Base-by-base conservation (phyloP, 1,140 invertebrate species). In the Odontomachus brunneus region DNA sequence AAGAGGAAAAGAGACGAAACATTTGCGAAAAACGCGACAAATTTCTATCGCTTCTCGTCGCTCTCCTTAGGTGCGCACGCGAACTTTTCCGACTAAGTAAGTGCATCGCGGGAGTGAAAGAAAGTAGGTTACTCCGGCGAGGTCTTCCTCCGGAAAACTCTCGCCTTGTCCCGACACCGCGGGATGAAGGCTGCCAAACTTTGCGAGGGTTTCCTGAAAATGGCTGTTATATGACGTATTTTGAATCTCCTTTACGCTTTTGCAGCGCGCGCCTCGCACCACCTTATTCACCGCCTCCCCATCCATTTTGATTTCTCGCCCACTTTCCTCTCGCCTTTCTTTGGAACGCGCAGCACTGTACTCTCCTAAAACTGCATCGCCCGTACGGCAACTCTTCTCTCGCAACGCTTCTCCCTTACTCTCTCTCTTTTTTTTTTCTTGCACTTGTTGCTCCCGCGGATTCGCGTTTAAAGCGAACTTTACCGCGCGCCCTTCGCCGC, bases 201-300 rank as follows among this genome's bases (percentile, higher is more conserved):
- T 83, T 53, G 26, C 48, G 26, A 22, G n/a, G 29, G 63, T 84
- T 57, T 65, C 48, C 38, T 38, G 51, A 71, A 83, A 85, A 71
- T 72, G 76, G 67, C 84, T 75, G 83, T 88, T 89, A 84, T 74
- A 87, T 88, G 83, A 88, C 55, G 78, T 83, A 86, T 88, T 89
- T 88, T 73, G 85, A 84, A 89, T 87, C 82, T 84, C 84, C 72
- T 83, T 72, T 81, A 24, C 69, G 62, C 60, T 69, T 83, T 75
- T 59, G 63, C 65, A 73, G 59, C 15, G 38, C 51, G 38, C 38
- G 38, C 33, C 14, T 14, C 51, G 15, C 65, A 29, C 51, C 14
- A 55, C 17, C 33, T 62, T 22, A 62, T 48, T 57, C 49, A 33
- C 59, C 29, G 51, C 62, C 15, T 19, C 12, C 26, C 15, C 48